phyloP scores from a whole-genome alignment of 2,113 vertebrate species.

The Microcebus lehilahytsara region DNA sequence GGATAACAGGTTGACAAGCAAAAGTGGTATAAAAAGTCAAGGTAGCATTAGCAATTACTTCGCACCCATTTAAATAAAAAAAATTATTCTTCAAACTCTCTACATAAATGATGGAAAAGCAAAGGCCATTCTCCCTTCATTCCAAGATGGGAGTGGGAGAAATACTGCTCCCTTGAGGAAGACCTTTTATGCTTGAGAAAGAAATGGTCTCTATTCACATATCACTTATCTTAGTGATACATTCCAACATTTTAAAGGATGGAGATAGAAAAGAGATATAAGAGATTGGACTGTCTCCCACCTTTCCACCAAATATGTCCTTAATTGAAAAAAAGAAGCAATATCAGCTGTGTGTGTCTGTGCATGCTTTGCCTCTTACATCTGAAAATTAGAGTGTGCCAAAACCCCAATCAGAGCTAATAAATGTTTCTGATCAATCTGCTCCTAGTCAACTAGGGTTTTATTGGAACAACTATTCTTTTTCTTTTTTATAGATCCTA shows the following conservation, averaged over 20 bases:
- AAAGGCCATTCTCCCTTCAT: conserved; percentile 29
- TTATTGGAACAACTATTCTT: conserved; percentile 28
- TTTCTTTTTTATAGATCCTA: conserved; percentile 53
- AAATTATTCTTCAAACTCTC: background rate
- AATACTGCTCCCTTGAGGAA: background rate
- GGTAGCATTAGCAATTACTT: background rate
- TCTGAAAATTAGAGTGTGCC: conserved; percentile 10
- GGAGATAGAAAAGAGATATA: background rate
- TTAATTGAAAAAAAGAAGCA: background rate
- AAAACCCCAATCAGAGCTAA: conserved; percentile 7
- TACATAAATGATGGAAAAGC: background rate
- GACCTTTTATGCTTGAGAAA: background rate
- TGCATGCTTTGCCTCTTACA: background rate
- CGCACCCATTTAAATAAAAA: background rate
- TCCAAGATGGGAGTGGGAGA: background rate
- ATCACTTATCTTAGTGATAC: conserved; percentile 33
- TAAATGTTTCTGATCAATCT: conserved; percentile 47
- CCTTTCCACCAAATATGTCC: background rate
- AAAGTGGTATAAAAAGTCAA: conserved; percentile 23
- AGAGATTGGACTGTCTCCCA: background rate
- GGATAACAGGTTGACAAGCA: background rate
- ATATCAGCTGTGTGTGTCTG: background rate
- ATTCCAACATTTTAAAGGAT: conserved; percentile 16
- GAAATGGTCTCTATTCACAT: background rate
- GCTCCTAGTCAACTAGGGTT: background rate